These are phyloP conservation scores for Sceloporus undulatus DNA, from an alignment of 2,113 vertebrate species.

Conservation along the genomic window DNA sequence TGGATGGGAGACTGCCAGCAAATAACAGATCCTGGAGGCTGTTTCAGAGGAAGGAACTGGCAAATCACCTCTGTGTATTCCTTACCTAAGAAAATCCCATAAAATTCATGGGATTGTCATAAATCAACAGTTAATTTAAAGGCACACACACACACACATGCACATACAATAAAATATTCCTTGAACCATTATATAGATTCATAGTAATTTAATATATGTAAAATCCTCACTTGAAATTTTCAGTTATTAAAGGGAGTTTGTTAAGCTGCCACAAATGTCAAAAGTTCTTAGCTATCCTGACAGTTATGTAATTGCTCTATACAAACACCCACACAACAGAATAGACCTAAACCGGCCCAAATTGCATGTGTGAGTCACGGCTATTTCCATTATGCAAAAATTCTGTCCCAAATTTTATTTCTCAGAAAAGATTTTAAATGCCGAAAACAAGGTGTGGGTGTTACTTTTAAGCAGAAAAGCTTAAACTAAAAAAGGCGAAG, in stretches of 20 bases:
- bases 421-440: slow-evolving; percentile 62
- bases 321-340: slow-evolving; percentile 77
- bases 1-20: no score
- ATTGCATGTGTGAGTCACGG: slow-evolving; percentile 77
- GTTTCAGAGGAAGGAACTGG: no score
- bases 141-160: no score
- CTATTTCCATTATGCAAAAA: slow-evolving; percentile 67
- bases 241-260: slow-evolving; percentile 76
- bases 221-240: slow-evolving; percentile 75
- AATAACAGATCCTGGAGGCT: no score
- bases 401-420: slow-evolving; percentile 65
- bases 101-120: no score
- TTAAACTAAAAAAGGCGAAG: not conserved
- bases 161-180: slow-evolving; percentile 48
- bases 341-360: slow-evolving; percentile 82
- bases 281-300: slow-evolving; percentile 79
- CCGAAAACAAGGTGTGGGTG: slow-evolving; percentile 46
- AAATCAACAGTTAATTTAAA: no score
- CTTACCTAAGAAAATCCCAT: no score
- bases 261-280: slow-evolving; percentile 81
- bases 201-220: slow-evolving; percentile 70
- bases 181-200: slow-evolving; percentile 62
- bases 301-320: slow-evolving; percentile 83
- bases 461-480: slow-evolving; percentile 7
- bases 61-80: no score